phyloP scores from a whole-genome alignment of 2,888 invertebrate species.

The Chaitophorus viminalis region DNA sequence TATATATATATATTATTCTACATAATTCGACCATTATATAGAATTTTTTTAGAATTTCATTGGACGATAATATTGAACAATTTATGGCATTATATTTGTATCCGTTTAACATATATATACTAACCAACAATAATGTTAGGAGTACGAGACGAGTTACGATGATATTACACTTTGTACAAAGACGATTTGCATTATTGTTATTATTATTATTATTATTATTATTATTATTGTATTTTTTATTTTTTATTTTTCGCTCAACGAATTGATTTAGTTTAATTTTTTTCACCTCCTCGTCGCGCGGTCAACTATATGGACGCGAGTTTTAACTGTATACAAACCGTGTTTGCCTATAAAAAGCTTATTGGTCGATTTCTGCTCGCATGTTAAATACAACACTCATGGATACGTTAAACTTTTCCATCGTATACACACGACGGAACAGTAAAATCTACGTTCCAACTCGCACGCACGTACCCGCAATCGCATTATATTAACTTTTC shows the following conservation, averaged over 20 bases:
- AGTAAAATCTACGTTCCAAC: neutral
- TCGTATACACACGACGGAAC: neutral
- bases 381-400: neutral
- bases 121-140: neutral
- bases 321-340: neutral
- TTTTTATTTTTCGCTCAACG: neutral
- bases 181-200: slow-evolving; percentile 4
- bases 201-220: slow-evolving; percentile 15
- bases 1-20: neutral
- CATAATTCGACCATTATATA: slow-evolving; percentile 34
- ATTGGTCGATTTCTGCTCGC: slow-evolving; percentile 1
- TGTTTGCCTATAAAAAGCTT: neutral
- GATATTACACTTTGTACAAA: slow-evolving; percentile 3
- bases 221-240: neutral
- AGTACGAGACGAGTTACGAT: neutral
- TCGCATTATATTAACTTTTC: neutral
- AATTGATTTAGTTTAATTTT: neutral
- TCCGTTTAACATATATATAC: neutral
- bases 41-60: slow-evolving; percentile 20
- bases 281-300: neutral
- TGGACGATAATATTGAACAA: slow-evolving; percentile 30
- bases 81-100: slow-evolving; percentile 48
- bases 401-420: neutral
- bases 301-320: neutral
- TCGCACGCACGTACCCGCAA: neutral